Evolutionary conservation across 2,888 invertebrate genomes (phyloP).

Genomic region (Drosophila crucigera): DNA sequence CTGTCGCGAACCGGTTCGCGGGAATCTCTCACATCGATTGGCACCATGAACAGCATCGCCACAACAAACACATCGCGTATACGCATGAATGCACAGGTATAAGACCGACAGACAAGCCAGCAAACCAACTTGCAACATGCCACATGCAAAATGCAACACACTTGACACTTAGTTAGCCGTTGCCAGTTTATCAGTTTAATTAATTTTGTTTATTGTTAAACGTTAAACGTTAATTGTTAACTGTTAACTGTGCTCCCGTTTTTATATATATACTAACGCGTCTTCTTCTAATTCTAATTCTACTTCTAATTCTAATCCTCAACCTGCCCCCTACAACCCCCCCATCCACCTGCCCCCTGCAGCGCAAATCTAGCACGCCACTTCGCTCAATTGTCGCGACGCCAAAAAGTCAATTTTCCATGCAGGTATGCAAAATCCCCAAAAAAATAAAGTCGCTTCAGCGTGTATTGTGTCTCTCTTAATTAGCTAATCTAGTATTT

Average conservation of each 20-base stretch:
- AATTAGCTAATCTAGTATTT: constrained; percentile 47
- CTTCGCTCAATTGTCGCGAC: constrained; percentile 79
- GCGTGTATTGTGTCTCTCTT: constrained; percentile 30
- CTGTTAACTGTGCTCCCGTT: constrained; percentile 34
- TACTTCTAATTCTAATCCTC: constrained; percentile 43
- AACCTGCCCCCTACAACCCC: constrained; percentile 36
- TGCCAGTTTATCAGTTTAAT: constrained; percentile 41
- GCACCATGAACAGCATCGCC: constrained; percentile 87
- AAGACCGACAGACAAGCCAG: constrained; percentile 47
- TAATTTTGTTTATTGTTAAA: constrained; percentile 30
- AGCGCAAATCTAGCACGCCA: constrained; percentile 83
- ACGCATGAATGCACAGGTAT: constrained; percentile 85
- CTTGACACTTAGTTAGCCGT: constrained; percentile 17
- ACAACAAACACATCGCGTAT: constrained; percentile 86
- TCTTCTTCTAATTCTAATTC: constrained; percentile 19
- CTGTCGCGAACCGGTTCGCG: constrained; percentile 92
- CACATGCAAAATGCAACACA: constrained; percentile 10
- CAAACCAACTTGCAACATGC: constrained; percentile 5
- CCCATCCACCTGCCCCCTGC: constrained; percentile 56
- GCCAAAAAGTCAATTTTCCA: constrained; percentile 84
- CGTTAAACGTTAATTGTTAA: constrained; percentile 27
- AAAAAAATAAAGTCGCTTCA: constrained; percentile 37
- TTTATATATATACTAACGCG: constrained; percentile 61
- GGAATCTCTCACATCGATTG: constrained; percentile 91
- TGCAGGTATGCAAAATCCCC: constrained; percentile 81